Evolutionary conservation across 2,797 vertebrate genomes (phyloP).

Genomic region (Rhinophrynus dorsalis): DNA sequence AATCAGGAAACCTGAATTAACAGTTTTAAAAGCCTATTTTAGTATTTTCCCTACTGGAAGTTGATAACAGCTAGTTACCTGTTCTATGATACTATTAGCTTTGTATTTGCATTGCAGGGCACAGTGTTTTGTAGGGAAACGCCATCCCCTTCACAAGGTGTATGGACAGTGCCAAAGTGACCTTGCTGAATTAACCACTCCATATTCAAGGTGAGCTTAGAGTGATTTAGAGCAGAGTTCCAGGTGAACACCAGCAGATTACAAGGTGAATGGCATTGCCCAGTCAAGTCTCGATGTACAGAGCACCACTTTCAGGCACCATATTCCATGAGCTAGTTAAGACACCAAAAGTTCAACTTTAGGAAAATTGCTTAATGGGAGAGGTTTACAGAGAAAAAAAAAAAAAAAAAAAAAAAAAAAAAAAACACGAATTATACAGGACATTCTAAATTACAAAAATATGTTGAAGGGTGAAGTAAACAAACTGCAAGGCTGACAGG

Average conservation of each 20-base stretch:
- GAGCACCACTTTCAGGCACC: background rate
- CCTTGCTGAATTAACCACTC: constrained; percentile 71
- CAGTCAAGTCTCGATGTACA: constrained; percentile 1
- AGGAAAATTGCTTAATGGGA: too few relatives aligned
- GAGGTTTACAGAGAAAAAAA: too few relatives aligned
- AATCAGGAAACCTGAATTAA: too few relatives aligned
- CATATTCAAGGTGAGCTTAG: constrained; percentile 11
- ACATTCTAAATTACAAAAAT: too few relatives aligned
- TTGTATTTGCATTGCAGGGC: background rate
- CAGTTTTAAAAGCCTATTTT: too few relatives aligned
- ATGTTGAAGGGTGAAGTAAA: too few relatives aligned
- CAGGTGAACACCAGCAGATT: background rate
- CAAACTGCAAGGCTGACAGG: too few relatives aligned
- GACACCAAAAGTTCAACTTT: constrained; percentile 47
- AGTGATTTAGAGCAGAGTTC: background rate
- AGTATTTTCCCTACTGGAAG: too few relatives aligned
- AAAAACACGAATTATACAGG: background rate
- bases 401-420: background rate
- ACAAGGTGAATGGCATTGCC: background rate
- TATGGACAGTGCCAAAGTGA: constrained; percentile 92
- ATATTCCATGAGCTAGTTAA: constrained; percentile 35
- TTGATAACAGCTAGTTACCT: constrained; percentile 58
- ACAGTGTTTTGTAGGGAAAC: background rate
- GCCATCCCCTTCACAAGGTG: constrained; percentile 79
- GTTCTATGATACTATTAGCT: constrained; percentile 9